Base-by-base conservation (phyloP, 2,113 vertebrate species). In the Suncus etruscus region DNA sequence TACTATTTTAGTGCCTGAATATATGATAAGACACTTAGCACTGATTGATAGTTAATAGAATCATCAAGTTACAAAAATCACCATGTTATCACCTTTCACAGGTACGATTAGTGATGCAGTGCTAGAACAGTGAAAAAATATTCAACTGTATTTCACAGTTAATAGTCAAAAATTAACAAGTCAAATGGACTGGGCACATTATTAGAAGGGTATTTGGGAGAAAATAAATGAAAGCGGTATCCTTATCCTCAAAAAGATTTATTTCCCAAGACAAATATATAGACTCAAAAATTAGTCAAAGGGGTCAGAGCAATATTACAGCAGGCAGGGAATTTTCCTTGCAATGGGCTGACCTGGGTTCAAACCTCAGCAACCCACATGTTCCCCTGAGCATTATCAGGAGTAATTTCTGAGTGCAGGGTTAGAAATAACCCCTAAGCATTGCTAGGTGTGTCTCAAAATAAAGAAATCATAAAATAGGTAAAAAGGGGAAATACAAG, bases 11-110 rank as follows among this genome's bases (percentile, higher is more conserved):
- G 27, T 89, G 6, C 80, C n/a, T 83, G 65, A 54, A 63, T 79
- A 83, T 83, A 65, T 81, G 51, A 78, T 51, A 61, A 22, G 48
- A 93, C 48, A 87, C 76, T 92, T 78, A 86, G 45, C 39, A 70
- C 0, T 83, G 48, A 89, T 22, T 84, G 47, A 74, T 20, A 83
- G 61, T 45, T 11, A 91, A 90, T 87, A 96, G 18, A 87, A 54
- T 1, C 80, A 7, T 29, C 14, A 58, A 24, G 12, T 22, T 90
- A 45, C 16, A 76, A 31, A 20, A 63, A 70, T 12, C 31, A 39
- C 58, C 58, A 61, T 20, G 58, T 20, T 61, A 61, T 20, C 1
- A 72, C 25, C 51, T 22, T 47, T n/a, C 12, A 45, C 29, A 68
- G 5, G 1, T 50, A 27, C 20, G 65, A 39, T 61, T n/a, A 88